Evolutionary conservation across 2,888 invertebrate species (phyloP).

Genomic region (Monoplex corrugatus): DNA sequence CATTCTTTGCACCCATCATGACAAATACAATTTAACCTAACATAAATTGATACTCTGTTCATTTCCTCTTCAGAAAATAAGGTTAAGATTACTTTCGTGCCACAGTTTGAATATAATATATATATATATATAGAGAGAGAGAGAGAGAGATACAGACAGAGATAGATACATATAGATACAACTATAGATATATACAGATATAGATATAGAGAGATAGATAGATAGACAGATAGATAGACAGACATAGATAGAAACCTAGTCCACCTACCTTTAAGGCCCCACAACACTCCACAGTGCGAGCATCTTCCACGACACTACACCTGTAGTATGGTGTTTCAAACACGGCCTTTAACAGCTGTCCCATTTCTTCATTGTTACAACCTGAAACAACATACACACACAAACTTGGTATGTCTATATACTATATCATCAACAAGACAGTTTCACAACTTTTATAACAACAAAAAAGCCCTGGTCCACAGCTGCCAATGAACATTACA

Average conservation of each 20-base stretch:
- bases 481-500: background rate
- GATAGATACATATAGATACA: background rate
- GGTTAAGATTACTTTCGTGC: too few relatives aligned
- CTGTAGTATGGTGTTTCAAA: slow-evolving; percentile 97
- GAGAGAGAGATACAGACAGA: background rate
- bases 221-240: background rate
- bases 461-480: too few relatives aligned
- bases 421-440: background rate
- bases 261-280: slow-evolving; percentile 94
- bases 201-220: background rate
- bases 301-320: slow-evolving; percentile 96
- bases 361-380: slow-evolving; percentile 83
- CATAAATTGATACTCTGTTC: too few relatives aligned
- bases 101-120: too few relatives aligned
- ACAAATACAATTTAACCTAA: too few relatives aligned
- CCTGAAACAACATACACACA: slow-evolving; percentile 29
- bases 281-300: slow-evolving; percentile 98
- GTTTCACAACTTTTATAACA: too few relatives aligned
- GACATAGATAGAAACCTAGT: background rate
- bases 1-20: too few relatives aligned
- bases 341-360: slow-evolving; percentile 91
- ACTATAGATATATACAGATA: too few relatives aligned
- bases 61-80: too few relatives aligned
- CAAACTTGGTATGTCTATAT: background rate
- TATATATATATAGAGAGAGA: background rate